A percentile compares a stretch with the other conserved stretches of the same genome.
phyloP scores from a whole-genome alignment of 53 echinoderm and acorn worm genomes.

The Paracentrotus lividus region DNA sequence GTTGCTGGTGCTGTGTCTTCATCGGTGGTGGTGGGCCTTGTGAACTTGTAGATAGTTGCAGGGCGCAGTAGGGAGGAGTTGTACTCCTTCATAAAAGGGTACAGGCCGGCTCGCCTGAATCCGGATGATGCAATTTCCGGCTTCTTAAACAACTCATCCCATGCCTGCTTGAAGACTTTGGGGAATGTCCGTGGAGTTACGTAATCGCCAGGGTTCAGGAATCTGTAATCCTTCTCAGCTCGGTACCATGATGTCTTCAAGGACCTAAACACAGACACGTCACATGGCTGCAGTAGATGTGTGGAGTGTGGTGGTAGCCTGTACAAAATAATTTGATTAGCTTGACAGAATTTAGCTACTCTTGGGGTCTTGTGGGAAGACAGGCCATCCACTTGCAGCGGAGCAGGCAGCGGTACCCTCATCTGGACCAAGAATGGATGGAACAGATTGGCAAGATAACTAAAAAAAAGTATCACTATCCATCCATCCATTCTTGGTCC shows the following conservation, averaged over 20 bases:
- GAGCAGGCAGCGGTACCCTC: neutral
- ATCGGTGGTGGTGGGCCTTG: no score
- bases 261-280: neutral
- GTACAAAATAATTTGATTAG: neutral
- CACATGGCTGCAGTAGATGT: neutral
- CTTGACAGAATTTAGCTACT: neutral
- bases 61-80: no score
- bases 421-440: neutral
- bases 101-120: neutral
- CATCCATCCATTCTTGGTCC: conserved; percentile 12
- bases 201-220: neutral
- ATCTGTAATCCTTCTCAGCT: neutral
- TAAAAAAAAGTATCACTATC: neutral
- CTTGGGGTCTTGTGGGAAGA: neutral
- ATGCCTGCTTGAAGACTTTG: neutral
- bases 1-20: no score
- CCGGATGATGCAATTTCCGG: neutral
- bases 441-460: neutral
- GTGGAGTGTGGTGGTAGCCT: neutral
- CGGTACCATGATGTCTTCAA: neutral
- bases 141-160: neutral
- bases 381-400: neutral
- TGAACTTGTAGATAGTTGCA: no score
- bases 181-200: neutral
- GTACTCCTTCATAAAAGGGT: neutral